Conservation (phyloP, 2,113 vertebrate species). For the Brienomyrus brachyistius region DNA sequence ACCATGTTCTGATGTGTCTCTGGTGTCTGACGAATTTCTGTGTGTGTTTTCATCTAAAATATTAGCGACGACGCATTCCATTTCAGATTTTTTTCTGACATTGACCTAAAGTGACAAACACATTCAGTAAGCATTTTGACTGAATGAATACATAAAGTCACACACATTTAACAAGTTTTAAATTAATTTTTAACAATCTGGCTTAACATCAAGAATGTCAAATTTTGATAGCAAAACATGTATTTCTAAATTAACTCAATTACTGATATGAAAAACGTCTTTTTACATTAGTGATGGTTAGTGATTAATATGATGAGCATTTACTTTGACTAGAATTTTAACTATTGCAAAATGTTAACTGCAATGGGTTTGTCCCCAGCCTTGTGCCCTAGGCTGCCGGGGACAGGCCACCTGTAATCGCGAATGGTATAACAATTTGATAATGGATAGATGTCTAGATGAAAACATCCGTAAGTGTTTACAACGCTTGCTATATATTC, state of each 20-base stretch:
- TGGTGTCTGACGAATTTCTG: neutral
- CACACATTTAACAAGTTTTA: neutral
- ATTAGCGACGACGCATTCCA: neutral
- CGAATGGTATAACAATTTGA: neutral
- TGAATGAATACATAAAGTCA: neutral
- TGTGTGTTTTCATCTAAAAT: neutral
- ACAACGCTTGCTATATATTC: neutral
- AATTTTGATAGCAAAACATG: neutral
- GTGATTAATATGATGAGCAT: neutral
- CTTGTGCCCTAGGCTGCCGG: neutral
- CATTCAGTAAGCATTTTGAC: neutral
- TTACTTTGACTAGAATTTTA: neutral
- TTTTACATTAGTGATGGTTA: neutral
- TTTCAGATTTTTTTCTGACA: neutral
- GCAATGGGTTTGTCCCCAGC: neutral
- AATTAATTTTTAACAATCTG: neutral
- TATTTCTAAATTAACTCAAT: neutral
- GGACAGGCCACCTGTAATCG: neutral
- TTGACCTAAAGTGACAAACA: neutral
- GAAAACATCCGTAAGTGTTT: neutral
- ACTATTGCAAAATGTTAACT: neutral
- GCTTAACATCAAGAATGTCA: neutral
- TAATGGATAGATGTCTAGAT: neutral
- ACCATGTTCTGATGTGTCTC: neutral
- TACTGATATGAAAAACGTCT: neutral